These are phyloP conservation scores for Bathybates hornii DNA, from an alignment of 2,113 vertebrate species.

Conservation along the genomic window DNA sequence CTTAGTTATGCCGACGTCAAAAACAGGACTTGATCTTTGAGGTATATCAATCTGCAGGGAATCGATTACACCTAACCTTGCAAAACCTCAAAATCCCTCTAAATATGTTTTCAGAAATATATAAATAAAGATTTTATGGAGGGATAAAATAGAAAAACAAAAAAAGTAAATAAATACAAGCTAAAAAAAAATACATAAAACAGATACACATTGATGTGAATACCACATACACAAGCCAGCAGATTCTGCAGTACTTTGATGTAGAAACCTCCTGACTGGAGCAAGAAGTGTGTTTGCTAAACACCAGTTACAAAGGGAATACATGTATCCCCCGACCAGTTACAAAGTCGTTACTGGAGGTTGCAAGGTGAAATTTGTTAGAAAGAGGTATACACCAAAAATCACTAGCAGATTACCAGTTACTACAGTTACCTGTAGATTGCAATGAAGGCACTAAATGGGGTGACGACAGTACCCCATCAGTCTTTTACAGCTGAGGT, in stretches of 20 bases:
- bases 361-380: neutral
- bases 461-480: neutral
- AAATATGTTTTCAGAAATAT: neutral
- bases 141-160: neutral
- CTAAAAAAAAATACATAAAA: neutral
- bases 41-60: neutral
- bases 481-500: neutral
- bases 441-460: neutral
- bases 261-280: neutral
- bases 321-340: neutral
- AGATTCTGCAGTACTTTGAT: neutral
- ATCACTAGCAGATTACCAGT: neutral
- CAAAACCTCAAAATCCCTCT: neutral
- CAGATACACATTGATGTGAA: neutral
- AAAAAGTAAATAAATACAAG: neutral
- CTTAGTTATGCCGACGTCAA: neutral
- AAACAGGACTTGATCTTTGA: neutral
- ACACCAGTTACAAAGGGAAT: neutral
- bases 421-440: neutral
- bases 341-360: neutral
- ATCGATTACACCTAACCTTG: neutral
- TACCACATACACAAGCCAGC: neutral
- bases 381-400: neutral
- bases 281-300: neutral
- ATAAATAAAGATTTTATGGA: neutral